Evolutionary conservation across 2,888 invertebrate species (phyloP).

Genomic region (Leucophenga montana): DNA sequence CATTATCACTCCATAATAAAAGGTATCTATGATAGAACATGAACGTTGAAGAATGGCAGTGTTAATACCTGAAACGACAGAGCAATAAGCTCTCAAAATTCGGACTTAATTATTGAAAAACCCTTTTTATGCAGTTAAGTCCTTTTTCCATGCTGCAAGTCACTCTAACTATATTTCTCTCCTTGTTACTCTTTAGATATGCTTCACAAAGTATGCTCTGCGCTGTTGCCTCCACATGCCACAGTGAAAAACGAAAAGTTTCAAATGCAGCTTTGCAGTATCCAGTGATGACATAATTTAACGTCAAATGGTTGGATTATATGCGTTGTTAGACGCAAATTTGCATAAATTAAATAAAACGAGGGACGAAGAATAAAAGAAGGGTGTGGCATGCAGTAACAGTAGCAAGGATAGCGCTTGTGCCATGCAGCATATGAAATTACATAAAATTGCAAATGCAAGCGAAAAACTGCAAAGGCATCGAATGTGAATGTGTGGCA

Average conservation of each 20-base stretch:
- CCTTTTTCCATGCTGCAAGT: too few species aligned
- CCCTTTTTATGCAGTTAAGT: not conserved
- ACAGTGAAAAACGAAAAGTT: not conserved
- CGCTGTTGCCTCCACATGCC: slow-evolving; percentile 2
- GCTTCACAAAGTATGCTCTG: not conserved
- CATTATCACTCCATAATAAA: too few species aligned
- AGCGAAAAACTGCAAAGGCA: too few species aligned
- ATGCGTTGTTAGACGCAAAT: slow-evolving; percentile 49
- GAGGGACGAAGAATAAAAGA: not conserved
- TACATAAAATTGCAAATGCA: too few species aligned
- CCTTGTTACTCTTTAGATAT: too few species aligned
- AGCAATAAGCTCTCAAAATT: too few species aligned
- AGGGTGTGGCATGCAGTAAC: not conserved
- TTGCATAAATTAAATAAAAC: slow-evolving; percentile 47
- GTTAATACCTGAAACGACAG: too few species aligned
- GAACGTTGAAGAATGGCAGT: too few species aligned
- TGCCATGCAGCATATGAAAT: not conserved
- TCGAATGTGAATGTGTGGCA: too few species aligned
- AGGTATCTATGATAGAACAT: not conserved
- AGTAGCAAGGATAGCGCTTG: slow-evolving; percentile 30
- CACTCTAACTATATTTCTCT: too few species aligned
- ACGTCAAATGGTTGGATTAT: slow-evolving; percentile 44
- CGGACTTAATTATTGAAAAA: too few species aligned
- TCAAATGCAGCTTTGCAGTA: slow-evolving; percentile 12
- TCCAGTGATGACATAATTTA: slow-evolving; percentile 35